These are phyloP conservation scores for Torymus texanus DNA, from an alignment of 2,888 invertebrate genomes.

Conservation along the genomic window DNA sequence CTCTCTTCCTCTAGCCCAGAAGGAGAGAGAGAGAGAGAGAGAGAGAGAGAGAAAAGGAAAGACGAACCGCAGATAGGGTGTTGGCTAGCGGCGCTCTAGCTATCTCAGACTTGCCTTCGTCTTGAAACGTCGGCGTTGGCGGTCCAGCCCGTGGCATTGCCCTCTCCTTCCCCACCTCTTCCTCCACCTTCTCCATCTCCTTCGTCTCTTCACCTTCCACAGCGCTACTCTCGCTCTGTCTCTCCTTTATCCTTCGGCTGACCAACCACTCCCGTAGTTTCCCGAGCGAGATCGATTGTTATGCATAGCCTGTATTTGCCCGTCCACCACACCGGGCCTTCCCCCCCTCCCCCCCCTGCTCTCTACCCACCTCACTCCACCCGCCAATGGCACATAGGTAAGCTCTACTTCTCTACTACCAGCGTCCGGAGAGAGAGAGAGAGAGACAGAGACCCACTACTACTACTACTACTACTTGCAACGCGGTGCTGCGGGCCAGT, in stretches of 20 bases:
- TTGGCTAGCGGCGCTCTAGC: conserved; percentile 66
- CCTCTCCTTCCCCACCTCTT: conserved; percentile 58
- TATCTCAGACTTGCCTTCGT: conserved; percentile 71
- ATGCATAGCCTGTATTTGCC: conserved; percentile 76
- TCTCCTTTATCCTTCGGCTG: conserved; percentile 71
- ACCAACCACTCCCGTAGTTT: conserved; percentile 74
- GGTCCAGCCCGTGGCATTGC: conserved; percentile 57
- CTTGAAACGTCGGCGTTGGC: conserved; percentile 60
- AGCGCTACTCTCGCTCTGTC: conserved; percentile 48
- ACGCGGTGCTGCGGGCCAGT: conserved; percentile 22
- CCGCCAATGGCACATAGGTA: conserved; percentile 50
- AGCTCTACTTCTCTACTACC: conserved; percentile 38
- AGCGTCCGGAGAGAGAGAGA: neutral
- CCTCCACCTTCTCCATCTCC: conserved; percentile 58
- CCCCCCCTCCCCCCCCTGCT: neutral
- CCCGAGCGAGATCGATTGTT: conserved; percentile 75
- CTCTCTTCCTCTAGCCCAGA: no score
- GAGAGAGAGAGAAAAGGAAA: conserved; percentile 52
- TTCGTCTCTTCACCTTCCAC: conserved; percentile 35
- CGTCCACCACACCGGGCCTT: conserved; percentile 64
- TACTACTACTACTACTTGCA: neutral
- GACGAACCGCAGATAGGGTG: conserved; percentile 68
- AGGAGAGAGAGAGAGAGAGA: conserved; percentile 40
- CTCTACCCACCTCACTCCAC: neutral
- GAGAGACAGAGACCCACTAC: conserved; percentile 27